Evolutionary conservation across 2,888 invertebrate species (phyloP).

Genomic region (Sycophila texana): DNA sequence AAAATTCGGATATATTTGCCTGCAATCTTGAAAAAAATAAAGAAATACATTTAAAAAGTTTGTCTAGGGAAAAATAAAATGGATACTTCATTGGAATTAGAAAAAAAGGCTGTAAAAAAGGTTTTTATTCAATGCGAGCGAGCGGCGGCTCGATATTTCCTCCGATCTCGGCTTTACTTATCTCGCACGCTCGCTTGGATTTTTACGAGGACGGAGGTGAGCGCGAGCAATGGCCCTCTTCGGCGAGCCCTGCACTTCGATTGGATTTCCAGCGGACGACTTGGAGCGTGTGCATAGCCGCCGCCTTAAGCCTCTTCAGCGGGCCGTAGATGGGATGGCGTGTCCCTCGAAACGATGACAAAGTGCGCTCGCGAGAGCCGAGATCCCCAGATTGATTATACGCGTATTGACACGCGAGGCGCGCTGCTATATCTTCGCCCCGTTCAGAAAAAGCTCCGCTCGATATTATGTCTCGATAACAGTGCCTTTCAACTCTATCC

Average conservation of each 20-base stretch:
- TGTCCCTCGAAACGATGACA: constrained; percentile 15
- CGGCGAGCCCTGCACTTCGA: too few relatives aligned
- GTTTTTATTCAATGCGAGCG: too few relatives aligned
- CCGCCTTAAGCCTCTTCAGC: neutral
- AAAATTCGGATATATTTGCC: too few relatives aligned
- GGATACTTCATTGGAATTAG: neutral
- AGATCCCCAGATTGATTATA: constrained; percentile 23
- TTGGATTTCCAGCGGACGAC: neutral
- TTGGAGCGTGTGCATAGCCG: neutral
- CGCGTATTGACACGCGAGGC: constrained; percentile 20
- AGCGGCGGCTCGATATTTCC: too few relatives aligned
- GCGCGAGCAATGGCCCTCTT: too few relatives aligned
- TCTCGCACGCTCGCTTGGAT: neutral
- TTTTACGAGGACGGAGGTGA: neutral
- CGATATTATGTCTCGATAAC: too few relatives aligned
- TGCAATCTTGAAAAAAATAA: too few relatives aligned
- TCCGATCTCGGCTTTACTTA: neutral
- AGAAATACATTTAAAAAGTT: too few relatives aligned
- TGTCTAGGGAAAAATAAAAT: too few relatives aligned
- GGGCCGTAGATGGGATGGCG: neutral
- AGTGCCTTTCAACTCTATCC: too few relatives aligned
- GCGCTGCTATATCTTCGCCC: neutral
- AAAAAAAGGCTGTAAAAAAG: too few relatives aligned
- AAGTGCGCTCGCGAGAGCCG: constrained; percentile 2
- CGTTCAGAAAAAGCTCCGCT: too few relatives aligned